Evolutionary conservation across 2,113 vertebrate genomes (phyloP), one percentile per base, ranked within the genome.

Genomic region (Megaptera novaeangliae): DNA sequence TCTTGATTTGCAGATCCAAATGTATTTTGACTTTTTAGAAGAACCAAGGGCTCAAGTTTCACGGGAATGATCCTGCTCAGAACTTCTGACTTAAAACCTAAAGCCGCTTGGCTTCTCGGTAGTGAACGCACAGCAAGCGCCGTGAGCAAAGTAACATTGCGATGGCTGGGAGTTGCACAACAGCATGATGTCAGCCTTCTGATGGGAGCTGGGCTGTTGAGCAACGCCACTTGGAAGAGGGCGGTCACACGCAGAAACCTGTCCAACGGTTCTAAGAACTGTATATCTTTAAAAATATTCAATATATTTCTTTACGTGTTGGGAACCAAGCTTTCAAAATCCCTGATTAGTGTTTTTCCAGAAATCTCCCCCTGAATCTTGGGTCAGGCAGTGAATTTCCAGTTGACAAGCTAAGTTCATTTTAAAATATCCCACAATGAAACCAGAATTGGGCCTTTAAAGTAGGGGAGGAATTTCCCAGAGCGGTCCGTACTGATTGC

Each of bases 201-300:
- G 95, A 97, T 86, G 98, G 96, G 97, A 98, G 96, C 98, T 93
- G 97, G 71, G 88, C 92, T 98, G 95, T 99, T 98, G 98, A 98
- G 99, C 98, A 99, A 98, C 96, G 97, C 95, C 95, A 88, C 97
- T 98, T 98, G 98, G 98, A 98, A 97, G 97, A 96, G 91, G 94
- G 96, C 93, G 97, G 97, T 98, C 97, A 98, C 95, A 96, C 91
- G 92, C 91, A 98, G 97, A 98, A 98, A 97, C 91, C 94, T 98
- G 98, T 97, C 98, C 98, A 98, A 81, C 94, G 91, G 98, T 98
- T 99, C 98, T 98, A 98, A 98, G 98, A 98, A 98, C 98, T 98
- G 98, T 98, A 96, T 98, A 98, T 98, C 98, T 98, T 98, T 98
- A 97, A 98, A 98, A 98, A 89, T 97, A 97, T 97, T 98, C 96